Evolutionary conservation across 2,113 vertebrate genomes (phyloP), one percentile per base, ranked within the genome.

Genomic region (Callorhinus ursinus): DNA sequence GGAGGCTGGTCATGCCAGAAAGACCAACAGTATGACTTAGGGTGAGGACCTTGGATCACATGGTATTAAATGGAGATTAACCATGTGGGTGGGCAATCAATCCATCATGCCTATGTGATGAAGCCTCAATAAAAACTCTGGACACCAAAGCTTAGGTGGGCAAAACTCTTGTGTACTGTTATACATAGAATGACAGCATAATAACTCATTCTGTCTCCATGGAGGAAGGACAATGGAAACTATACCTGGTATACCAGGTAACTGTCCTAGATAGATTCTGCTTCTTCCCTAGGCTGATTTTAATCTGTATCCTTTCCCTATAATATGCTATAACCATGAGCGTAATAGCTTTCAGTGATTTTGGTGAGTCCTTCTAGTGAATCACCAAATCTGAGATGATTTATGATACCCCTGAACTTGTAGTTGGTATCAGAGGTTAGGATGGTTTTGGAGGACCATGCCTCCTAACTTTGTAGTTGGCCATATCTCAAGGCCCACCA

Each of bases 131-230:
- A n/a, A 67, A 91, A 67, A 49, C 59, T 46, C 7, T 31, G 33
- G 36, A 69, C 11, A 39, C 7, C 3, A 6, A 82, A 80, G 59
- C 42, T 53, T 8, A 1, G 24, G 7, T 77, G 46, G 39, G 4
- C 42, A 42, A n/a, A 16, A 36, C 1, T 53, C n/a, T 3, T 0
- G 28, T 14, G 10, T 33, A 5, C 1, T 69, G 4, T 15, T 36
- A 21, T 7, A 2, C 28, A n/a, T 1, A 74, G 80, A 57, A 31
- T 36, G 9, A 61, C 46, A 80, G 36, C 55, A 0, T 31, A 24
- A 2, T 18, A n/a, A 72, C 16, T n/a, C 11, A 79, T 36, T 42
- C 59, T 39, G 46, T 88, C 9, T 24, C 18, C 13, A 1, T 13
- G 18, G 24, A 36, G 33, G 63, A n/a, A 63, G 14, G 31, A 94